Evolutionary conservation across 2,113 vertebrate species (phyloP).

Genomic region (Corythoichthys intestinalis): DNA sequence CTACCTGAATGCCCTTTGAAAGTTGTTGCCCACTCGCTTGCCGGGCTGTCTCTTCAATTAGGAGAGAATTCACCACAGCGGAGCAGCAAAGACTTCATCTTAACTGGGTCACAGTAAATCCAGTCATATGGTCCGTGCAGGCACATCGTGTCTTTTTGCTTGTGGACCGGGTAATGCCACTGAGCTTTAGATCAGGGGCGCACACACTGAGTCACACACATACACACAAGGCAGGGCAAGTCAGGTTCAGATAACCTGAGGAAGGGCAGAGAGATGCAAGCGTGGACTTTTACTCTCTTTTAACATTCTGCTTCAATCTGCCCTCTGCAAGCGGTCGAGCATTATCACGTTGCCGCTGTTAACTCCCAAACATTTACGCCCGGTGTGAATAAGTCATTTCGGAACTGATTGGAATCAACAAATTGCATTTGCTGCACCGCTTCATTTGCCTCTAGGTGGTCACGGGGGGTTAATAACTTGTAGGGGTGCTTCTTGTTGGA

Average conservation of each 20-base stretch:
- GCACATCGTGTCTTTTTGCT: slow-evolving; percentile 37
- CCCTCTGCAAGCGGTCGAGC: not conserved
- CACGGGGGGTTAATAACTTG: not conserved
- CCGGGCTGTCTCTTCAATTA: slow-evolving; percentile 58
- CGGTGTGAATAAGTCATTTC: not conserved
- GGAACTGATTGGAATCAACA: not conserved
- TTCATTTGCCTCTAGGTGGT: not conserved
- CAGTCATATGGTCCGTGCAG: slow-evolving; percentile 35
- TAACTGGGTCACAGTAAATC: slow-evolving; percentile 56
- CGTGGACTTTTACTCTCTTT: slow-evolving; percentile 11
- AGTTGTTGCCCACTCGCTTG: slow-evolving; percentile 34
- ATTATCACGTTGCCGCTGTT: not conserved
- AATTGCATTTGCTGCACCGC: slow-evolving; percentile 2
- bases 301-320: not conserved
- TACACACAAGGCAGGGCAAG: slow-evolving; percentile 16
- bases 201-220: slow-evolving; percentile 26
- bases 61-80: slow-evolving; percentile 28
- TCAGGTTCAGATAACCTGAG: slow-evolving; percentile 23
- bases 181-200: slow-evolving; percentile 43
- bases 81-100: slow-evolving; percentile 30
- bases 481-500: not conserved
- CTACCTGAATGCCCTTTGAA: slow-evolving; percentile 57
- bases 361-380: not conserved
- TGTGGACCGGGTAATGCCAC: slow-evolving; percentile 48
- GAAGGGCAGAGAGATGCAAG: slow-evolving; percentile 10